A percentile compares a stretch with the other conserved stretches of the same genome.
Evolutionary conservation across 30 jellyfish, hydroid and myxozoan species (phyloP).

Genomic region (Aurelia sp.): DNA sequence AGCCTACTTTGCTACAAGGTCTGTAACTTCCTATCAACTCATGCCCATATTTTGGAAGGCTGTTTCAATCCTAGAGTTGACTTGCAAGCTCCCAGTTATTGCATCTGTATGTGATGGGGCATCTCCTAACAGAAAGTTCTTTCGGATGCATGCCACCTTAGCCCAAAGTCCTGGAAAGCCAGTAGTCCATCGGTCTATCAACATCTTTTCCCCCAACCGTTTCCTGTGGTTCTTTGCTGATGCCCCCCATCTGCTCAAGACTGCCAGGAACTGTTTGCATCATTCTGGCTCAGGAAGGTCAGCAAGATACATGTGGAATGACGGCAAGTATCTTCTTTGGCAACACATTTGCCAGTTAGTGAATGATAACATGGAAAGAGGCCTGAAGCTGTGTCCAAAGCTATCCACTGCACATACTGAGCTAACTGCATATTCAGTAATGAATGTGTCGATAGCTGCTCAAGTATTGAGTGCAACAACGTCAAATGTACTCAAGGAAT

Average conservation of each 20-base stretch:
- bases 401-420: constrained; percentile 28
- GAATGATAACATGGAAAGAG: not conserved
- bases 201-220: constrained; percentile 33
- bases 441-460: constrained; percentile 40
- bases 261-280: constrained; percentile 32
- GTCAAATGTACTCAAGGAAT: constrained; percentile 10
- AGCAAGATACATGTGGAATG: constrained; percentile 20
- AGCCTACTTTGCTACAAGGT: constrained; percentile 56
- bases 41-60: constrained; percentile 70
- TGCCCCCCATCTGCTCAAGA: constrained; percentile 61
- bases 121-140: constrained; percentile 55
- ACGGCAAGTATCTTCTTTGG: constrained; percentile 5
- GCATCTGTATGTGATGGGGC: constrained; percentile 79
- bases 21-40: constrained; percentile 51
- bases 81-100: constrained; percentile 37
- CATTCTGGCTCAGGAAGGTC: constrained; percentile 13
- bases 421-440: constrained; percentile 38
- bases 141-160: constrained; percentile 40
- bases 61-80: constrained; percentile 26
- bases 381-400: constrained; percentile 32
- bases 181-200: constrained; percentile 38
- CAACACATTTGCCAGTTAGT: not conserved
- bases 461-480: constrained; percentile 65
- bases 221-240: constrained; percentile 58
- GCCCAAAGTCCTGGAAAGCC: constrained; percentile 34